Base-by-base conservation (phyloP, 2,888 invertebrate species). In the Chymomyza procnemis region DNA sequence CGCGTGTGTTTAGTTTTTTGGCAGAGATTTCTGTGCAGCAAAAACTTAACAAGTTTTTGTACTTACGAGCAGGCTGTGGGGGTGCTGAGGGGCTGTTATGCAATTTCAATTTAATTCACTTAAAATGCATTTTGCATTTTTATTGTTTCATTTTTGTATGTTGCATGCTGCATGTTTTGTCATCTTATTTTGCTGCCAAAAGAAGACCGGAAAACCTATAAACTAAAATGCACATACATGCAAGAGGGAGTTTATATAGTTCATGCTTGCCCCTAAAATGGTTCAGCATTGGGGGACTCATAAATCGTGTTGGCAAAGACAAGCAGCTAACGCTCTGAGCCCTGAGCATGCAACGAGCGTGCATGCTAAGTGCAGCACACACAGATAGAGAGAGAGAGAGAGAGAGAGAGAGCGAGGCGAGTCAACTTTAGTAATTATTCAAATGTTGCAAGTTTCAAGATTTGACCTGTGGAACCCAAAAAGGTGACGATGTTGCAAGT, bases 341-440 rank as follows among this genome's bases (percentile, higher is more conserved):
- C n/a, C 54, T 54, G 54, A 18, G 54, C 54, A 21, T 52, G 34
- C 26, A 54, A 8, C 47, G 14, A 16, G 12, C 48, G 18, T 52
- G 19, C 22, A 9, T 52, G 26, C 52, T 34, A 54, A 18, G 16
- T 19, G 56, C 56, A 56, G n/a, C n/a, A 30, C 54, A 54, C 19
- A 54, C 12, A 21, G 9, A 12, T 1, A 26, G n/a, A 4, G 1
- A 26, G 26, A 26, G 47, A 14, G 47, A 9, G 5, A 5, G 54
- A 54, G 21, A 21, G n/a, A 6, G 19, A 26, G 26, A n/a, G n/a
- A n/a, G n/a, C n/a, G n/a, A n/a, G n/a, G n/a, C n/a, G n/a, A 56
- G n/a, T 62, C 71, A 85, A 85, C 85, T 82, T 82, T 63, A 71
- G 81, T 85, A 82, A 82, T 82, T 85, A 85, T 82, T 82, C 79